Percentiles rank a stretch among this genome's conserved stretches.
Evolutionary conservation across 2,888 invertebrate genomes (phyloP).

Genomic region (Andrena trimmerana): DNA sequence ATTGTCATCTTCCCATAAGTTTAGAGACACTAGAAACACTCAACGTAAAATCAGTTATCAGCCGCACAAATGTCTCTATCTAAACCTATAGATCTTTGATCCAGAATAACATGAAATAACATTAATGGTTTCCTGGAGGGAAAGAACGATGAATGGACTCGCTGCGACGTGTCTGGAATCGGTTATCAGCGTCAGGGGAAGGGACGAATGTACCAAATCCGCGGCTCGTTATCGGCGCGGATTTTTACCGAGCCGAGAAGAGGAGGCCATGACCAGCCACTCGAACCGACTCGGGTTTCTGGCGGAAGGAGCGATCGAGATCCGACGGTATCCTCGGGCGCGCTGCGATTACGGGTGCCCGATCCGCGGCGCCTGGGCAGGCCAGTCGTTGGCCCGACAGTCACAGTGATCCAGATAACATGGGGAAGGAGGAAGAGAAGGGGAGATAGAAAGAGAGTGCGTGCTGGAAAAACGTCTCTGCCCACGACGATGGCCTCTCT

Average conservation of each 20-base stretch:
- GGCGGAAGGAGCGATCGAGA: too few relatives aligned
- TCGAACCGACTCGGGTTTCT: too few relatives aligned
- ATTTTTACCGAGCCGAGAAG: neutral
- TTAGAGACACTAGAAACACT: too few relatives aligned
- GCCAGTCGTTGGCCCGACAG: conserved; percentile 55
- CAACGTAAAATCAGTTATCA: too few relatives aligned
- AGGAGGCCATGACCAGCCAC: neutral
- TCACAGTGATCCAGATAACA: conserved; percentile 60
- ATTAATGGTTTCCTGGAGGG: too few relatives aligned
- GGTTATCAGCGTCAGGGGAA: conserved; percentile 19
- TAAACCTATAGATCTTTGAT: too few relatives aligned
- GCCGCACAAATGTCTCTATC: too few relatives aligned
- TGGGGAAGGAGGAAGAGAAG: neutral
- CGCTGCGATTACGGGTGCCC: neutral
- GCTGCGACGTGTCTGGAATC: neutral
- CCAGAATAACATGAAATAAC: too few relatives aligned
- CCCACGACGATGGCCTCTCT: conserved; percentile 18
- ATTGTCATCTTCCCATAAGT: too few relatives aligned
- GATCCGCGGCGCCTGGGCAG: neutral
- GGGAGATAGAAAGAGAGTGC: neutral
- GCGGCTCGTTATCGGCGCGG: conserved; percentile 1
- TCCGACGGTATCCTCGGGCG: neutral
- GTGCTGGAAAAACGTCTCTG: conserved; percentile 43
- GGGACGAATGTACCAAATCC: neutral
- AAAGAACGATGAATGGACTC: conserved; percentile 8